phyloP scores from a whole-genome alignment of 2,888 invertebrate genomes.

The Ornithoptera alexandrae region DNA sequence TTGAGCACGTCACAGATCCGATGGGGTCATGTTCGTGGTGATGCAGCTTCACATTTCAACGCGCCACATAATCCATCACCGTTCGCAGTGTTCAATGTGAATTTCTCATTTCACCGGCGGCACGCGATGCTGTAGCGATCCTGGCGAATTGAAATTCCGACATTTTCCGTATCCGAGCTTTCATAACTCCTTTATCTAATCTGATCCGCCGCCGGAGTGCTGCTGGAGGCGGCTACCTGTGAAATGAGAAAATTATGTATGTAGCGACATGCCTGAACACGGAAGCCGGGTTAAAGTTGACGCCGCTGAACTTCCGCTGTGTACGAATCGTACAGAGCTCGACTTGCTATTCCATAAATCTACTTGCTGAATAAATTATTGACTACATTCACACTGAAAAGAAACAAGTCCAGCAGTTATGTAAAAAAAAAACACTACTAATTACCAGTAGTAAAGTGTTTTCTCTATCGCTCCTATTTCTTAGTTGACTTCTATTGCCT shows the following conservation, averaged over 20 bases:
- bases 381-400: no score
- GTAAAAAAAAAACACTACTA: no score
- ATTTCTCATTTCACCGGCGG: constrained; percentile 28
- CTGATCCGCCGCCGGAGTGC: constrained; percentile 40
- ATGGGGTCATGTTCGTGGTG: background rate
- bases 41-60: constrained; percentile 5
- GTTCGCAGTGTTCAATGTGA: constrained; percentile 22
- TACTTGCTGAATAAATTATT: no score
- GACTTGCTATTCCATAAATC: no score
- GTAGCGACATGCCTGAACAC: constrained; percentile 36
- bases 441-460: no score
- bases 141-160: constrained; percentile 26
- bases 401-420: no score
- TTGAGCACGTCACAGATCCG: background rate
- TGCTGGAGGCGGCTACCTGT: constrained; percentile 42
- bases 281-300: background rate
- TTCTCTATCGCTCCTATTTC: no score
- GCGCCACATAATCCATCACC: constrained; percentile 16
- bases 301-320: no score
- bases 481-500: no score
- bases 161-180: constrained; percentile 22
- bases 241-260: constrained; percentile 45
- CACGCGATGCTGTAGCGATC: constrained; percentile 17
- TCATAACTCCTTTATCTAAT: constrained; percentile 45
- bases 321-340: no score